These are phyloP conservation scores for Acanthurus leucopareius DNA, from an alignment of 2,797 vertebrate genomes.

Conservation along the genomic window DNA sequence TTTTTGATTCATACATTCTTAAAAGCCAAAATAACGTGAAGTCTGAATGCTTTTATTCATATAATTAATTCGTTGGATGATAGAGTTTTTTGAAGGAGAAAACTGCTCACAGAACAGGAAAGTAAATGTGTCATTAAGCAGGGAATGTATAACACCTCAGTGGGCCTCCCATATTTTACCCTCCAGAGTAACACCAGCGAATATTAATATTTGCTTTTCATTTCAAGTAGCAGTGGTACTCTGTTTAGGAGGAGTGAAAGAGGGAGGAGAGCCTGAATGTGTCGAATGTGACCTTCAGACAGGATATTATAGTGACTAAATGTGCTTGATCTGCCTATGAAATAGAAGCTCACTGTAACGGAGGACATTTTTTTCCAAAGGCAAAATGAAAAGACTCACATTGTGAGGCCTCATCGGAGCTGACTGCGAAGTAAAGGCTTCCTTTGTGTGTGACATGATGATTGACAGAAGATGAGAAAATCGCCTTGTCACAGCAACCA, in stretches of 20 bases:
- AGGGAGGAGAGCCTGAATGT: conserved; percentile 51
- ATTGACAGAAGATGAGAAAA: conserved; percentile 51
- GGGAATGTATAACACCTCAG: conserved; percentile 80
- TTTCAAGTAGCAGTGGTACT: conserved; percentile 80
- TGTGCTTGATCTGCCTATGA: conserved; percentile 48
- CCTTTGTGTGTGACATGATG: conserved; percentile 32
- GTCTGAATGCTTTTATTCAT: conserved; percentile 8
- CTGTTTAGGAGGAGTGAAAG: conserved; percentile 68
- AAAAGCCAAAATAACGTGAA: conserved; percentile 10
- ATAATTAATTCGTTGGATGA: conserved; percentile 34
- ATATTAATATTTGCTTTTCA: conserved; percentile 92
- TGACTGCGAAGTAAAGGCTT: conserved; percentile 25
- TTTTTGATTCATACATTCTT: not conserved
- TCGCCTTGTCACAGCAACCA: conserved; percentile 20
- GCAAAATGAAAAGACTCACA: conserved; percentile 46
- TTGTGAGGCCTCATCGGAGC: conserved; percentile 29
- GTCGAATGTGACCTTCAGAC: conserved; percentile 73
- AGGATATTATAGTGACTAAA: conserved; percentile 80
- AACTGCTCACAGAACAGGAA: conserved; percentile 46
- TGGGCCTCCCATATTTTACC: conserved; percentile 79
- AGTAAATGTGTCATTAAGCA: conserved; percentile 77
- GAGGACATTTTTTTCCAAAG: conserved; percentile 21
- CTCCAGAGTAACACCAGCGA: conserved; percentile 79
- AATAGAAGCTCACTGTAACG: conserved; percentile 56
- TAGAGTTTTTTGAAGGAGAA: conserved; percentile 22